Evolutionary conservation across 2,888 invertebrate genomes (phyloP).

Genomic region (Leptinotarsa rubiginosa): DNA sequence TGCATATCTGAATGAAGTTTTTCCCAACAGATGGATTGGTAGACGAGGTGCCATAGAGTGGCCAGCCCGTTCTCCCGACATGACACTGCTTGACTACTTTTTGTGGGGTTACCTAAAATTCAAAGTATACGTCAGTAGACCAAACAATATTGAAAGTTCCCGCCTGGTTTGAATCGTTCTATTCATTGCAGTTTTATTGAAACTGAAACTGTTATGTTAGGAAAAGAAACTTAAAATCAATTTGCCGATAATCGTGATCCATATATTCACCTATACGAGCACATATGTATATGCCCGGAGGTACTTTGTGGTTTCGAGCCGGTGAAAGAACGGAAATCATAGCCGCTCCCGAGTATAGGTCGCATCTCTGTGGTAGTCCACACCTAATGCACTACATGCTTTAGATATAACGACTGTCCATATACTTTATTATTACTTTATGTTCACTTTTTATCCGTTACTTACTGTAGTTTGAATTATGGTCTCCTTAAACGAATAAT

Average conservation of each 20-base stretch:
- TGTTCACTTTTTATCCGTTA: constrained; percentile 18
- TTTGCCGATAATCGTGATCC: background rate
- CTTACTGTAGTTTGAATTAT: constrained; percentile 14
- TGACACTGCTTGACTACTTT: too few relatives aligned
- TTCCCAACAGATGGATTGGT: too few relatives aligned
- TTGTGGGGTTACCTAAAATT: too few relatives aligned
- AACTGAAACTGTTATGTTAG: background rate
- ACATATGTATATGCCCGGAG: background rate
- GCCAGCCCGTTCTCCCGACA: too few relatives aligned
- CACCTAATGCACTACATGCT: constrained; percentile 23
- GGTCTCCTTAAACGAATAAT: constrained; percentile 18
- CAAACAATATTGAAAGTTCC: too few relatives aligned
- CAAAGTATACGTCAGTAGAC: too few relatives aligned
- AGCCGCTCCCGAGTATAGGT: constrained; percentile 44
- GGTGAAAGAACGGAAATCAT: constrained; percentile 41
- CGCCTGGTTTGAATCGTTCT: too few relatives aligned
- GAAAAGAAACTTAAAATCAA: background rate
- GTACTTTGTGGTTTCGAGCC: constrained; percentile 29
- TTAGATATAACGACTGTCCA: constrained; percentile 17
- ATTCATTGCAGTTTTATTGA: background rate
- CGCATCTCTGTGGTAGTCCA: constrained; percentile 28
- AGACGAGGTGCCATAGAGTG: too few relatives aligned
- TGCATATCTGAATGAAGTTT: too few relatives aligned
- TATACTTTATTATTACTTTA: constrained; percentile 19
- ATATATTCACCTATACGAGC: background rate